Evolutionary conservation across 2,888 invertebrate species (phyloP), one percentile per base, ranked within the genome.

Genomic region (Lumbricus terrestris): DNA sequence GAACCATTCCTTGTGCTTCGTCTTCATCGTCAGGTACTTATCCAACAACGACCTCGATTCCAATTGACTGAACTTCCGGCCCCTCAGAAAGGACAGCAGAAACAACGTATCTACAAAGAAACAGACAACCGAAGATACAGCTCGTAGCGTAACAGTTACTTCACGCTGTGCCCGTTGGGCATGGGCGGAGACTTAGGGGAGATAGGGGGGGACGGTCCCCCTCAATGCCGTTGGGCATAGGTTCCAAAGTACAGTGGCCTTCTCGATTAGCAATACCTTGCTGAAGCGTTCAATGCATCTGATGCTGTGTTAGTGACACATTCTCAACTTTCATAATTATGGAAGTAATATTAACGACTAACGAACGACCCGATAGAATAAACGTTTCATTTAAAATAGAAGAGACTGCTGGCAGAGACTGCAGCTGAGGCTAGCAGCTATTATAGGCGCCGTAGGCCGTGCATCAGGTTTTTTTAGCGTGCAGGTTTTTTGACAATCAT

Each of bases 21-120:
- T 90, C 35, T 90, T 90, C 91, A 92, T 82, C 90, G 91, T 92
- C 37, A 93, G 89, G 37, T 92, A 92, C 88, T 92, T 92, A 35
- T 90, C 91, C 83, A 93, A 90, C 35, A 92, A 88, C 23, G 92
- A 91, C 83, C 93, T 88, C 1, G 93, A 92, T 29, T 90, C 91
- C 82, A 92, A 90, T 89, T 93, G 93, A 88, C 92, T 93, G 91
- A 93, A 93, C 91, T 93, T 93, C 82, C 92, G 91, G 11, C 92
- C 92, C 35, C 93, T 91, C 54, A 93, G 91, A 90, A 93, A 93
- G 6, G 92, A 88, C 88, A 93, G 90, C 83, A 93, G 89, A 89
- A 92, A 92, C 54, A 89, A 89, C 4, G 93, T 91, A 89, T 92
- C 93, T 93, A 40, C 34, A 85, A n/a, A n/a, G n/a, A n/a, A n/a